These are phyloP conservation scores for Zele albiditarsus DNA, from an alignment of 2,888 invertebrate species.

Conservation along the genomic window DNA sequence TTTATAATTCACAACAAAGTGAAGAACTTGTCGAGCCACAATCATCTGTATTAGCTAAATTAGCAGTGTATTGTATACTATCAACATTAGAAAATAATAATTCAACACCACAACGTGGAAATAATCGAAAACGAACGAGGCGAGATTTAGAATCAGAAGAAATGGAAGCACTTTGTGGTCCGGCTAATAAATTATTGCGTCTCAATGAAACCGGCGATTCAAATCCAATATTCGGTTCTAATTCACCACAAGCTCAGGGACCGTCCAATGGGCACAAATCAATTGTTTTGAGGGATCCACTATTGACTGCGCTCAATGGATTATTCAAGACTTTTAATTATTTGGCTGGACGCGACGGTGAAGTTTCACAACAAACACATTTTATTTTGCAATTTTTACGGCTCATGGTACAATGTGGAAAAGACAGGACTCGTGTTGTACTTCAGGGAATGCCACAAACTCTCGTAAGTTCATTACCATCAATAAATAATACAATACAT, in stretches of 20 bases:
- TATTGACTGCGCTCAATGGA: conserved; percentile 79
- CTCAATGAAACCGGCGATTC: conserved; percentile 79
- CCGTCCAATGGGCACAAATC: conserved; percentile 65
- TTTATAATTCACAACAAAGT: conserved; percentile 80
- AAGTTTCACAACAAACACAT: conserved; percentile 87
- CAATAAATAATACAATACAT: neutral
- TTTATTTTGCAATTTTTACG: conserved; percentile 87
- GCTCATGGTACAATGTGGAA: conserved; percentile 84
- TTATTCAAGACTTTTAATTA: conserved; percentile 83
- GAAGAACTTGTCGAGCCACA: conserved; percentile 86
- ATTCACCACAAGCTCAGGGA: conserved; percentile 69
- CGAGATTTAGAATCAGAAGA: conserved; percentile 76
- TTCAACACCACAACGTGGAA: conserved; percentile 73
- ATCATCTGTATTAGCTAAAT: conserved; percentile 82
- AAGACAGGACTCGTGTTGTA: conserved; percentile 81
- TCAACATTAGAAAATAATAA: conserved; percentile 78
- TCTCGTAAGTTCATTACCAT: conserved; percentile 73
- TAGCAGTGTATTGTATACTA: conserved; percentile 83
- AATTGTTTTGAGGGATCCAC: conserved; percentile 77
- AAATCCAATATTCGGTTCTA: conserved; percentile 73
- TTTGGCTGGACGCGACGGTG: conserved; percentile 82
- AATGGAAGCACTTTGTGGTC: conserved; percentile 75
- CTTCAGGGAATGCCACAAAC: conserved; percentile 84
- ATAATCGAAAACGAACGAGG: conserved; percentile 77
- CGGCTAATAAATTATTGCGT: conserved; percentile 79